A percentile compares a stretch with the other conserved stretches of the same genome.
Conservation (phyloP, 1,140 invertebrate genomes). For the Euura saliciscinereae region DNA sequence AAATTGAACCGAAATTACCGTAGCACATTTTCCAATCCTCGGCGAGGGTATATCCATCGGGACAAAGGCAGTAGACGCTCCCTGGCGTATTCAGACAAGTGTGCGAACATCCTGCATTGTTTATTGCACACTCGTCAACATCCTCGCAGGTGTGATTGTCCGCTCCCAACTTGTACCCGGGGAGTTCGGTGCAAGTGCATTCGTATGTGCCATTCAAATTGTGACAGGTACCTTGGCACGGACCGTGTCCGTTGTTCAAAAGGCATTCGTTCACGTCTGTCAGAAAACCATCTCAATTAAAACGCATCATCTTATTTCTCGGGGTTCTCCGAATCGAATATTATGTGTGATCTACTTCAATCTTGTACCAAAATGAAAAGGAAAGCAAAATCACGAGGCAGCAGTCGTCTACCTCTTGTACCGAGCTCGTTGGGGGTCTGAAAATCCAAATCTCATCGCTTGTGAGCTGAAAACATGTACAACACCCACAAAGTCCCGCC, state of each 20-base stretch:
- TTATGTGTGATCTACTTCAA: no score
- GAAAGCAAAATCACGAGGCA: neutral
- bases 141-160: conserved; percentile 66
- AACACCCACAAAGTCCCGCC: neutral
- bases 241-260: conserved; percentile 68
- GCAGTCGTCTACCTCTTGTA: no score
- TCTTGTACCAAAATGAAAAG: neutral
- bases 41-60: conserved; percentile 61
- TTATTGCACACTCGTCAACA: conserved; percentile 66
- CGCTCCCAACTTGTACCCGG: conserved; percentile 64
- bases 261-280: conserved; percentile 70
- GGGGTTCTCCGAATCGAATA: no score
- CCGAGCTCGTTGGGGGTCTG: neutral
- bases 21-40: conserved; percentile 61
- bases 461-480: neutral
- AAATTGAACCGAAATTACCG: conserved; percentile 39
- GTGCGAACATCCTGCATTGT: conserved; percentile 65
- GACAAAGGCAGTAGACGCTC: conserved; percentile 67
- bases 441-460: neutral
- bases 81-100: conserved; percentile 67
- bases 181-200: conserved; percentile 66
- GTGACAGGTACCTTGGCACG: conserved; percentile 70
- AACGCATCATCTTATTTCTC: no score
- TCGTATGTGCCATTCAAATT: conserved; percentile 68
- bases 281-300: no score